Evolutionary conservation across 2,888 invertebrate genomes (phyloP).

Genomic region (Tetramorium bicarinatum): DNA sequence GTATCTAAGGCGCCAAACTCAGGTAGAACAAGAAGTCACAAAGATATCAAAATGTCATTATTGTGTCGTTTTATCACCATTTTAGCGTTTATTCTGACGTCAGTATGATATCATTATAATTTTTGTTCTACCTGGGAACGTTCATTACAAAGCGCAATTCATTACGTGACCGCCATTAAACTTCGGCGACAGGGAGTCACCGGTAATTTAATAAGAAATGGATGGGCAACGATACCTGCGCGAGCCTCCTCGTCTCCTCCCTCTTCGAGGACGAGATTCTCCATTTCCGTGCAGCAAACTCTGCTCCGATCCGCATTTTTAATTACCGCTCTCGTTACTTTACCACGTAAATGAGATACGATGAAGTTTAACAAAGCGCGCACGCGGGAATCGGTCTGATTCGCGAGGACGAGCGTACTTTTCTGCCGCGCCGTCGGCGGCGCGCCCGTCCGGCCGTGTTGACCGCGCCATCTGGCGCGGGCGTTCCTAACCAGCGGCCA

Average conservation of each 20-base stretch:
- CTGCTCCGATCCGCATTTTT: background rate
- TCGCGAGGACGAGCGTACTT: background rate
- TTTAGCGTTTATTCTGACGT: too few relatives aligned
- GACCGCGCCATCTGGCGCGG: background rate
- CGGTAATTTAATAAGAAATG: background rate
- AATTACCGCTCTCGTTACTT: background rate
- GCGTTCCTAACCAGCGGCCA: background rate
- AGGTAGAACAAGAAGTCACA: too few relatives aligned
- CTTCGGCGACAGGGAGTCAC: background rate
- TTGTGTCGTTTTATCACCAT: too few relatives aligned
- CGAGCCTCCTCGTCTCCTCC: background rate
- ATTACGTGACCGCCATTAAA: background rate
- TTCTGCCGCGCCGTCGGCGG: background rate
- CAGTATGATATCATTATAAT: too few relatives aligned
- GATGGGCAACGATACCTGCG: background rate
- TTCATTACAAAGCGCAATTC: background rate
- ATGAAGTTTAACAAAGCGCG: background rate
- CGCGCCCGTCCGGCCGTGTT: background rate
- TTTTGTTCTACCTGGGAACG: too few relatives aligned
- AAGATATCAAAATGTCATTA: too few relatives aligned
- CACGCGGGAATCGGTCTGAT: background rate
- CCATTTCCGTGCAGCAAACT: background rate
- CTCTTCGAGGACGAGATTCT: background rate
- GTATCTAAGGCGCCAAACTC: background rate
- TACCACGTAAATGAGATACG: background rate